Evolutionary conservation across 2,113 vertebrate genomes (phyloP).

Genomic region (Myotis brandtii): DNA sequence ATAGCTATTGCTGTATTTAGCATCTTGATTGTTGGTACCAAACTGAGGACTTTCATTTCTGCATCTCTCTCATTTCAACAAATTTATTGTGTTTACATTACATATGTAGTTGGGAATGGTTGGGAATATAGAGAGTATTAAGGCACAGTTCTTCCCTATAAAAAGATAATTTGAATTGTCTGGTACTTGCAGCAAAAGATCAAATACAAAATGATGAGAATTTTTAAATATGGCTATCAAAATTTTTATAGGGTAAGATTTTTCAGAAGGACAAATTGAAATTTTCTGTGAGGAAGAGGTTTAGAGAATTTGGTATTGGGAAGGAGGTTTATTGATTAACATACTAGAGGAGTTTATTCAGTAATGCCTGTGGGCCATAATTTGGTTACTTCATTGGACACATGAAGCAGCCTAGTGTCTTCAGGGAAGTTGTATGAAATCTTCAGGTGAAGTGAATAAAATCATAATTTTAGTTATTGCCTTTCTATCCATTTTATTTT

Average conservation of each 20-base stretch:
- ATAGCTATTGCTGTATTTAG: neutral
- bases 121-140: neutral
- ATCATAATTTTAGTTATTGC: neutral
- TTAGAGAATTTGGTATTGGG: neutral
- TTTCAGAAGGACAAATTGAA: neutral
- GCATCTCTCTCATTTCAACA: neutral
- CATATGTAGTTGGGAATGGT: neutral
- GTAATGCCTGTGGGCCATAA: neutral
- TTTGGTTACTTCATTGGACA: neutral
- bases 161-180: neutral
- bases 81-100: neutral
- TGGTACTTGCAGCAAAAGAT: neutral
- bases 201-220: neutral
- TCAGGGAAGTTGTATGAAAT: neutral
- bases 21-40: neutral
- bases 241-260: neutral
- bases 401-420: neutral
- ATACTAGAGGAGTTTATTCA: neutral
- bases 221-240: neutral
- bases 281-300: neutral
- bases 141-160: neutral
- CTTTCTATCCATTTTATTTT: neutral
- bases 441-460: neutral
- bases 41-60: constrained; percentile 5
- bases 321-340: neutral